Conservation (phyloP, 2,113 vertebrate species). For the Reinhardtius hippoglossoides region DNA sequence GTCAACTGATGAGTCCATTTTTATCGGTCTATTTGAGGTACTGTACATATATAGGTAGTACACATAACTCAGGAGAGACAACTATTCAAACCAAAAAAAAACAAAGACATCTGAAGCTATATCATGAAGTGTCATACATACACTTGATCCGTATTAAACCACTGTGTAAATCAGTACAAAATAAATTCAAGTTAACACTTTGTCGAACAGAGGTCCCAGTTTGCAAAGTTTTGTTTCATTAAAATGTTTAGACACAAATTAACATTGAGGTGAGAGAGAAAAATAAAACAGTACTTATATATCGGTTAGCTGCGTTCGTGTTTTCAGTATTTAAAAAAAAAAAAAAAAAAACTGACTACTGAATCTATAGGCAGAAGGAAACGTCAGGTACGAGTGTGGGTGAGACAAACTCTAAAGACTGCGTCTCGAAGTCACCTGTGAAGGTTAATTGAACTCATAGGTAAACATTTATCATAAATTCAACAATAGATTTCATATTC, state of each 20-base stretch:
- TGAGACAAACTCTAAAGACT: slow-evolving; percentile 7
- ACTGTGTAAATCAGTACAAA: slow-evolving; percentile 90
- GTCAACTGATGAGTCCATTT: slow-evolving; percentile 89
- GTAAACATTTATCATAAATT: neutral
- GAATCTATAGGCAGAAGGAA: slow-evolving; percentile 18
- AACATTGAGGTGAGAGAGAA: slow-evolving; percentile 78
- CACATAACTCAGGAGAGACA: slow-evolving; percentile 75
- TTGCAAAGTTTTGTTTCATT: slow-evolving; percentile 79
- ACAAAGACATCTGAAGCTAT: slow-evolving; percentile 76
- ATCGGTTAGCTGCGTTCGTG: slow-evolving; percentile 52
- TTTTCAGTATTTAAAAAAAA: slow-evolving; percentile 29
- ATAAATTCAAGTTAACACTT: slow-evolving; percentile 95
- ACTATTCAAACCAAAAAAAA: slow-evolving; percentile 54
- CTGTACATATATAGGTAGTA: slow-evolving; percentile 85
- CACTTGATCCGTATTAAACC: slow-evolving; percentile 86
- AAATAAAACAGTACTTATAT: neutral
- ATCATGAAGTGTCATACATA: slow-evolving; percentile 85
- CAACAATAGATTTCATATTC: too few species aligned
- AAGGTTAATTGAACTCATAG: neutral
- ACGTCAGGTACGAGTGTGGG: neutral
- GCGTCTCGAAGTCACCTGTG: neutral
- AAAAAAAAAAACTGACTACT: slow-evolving; percentile 6
- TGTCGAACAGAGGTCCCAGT: slow-evolving; percentile 83
- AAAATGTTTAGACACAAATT: slow-evolving; percentile 70
- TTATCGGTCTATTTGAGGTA: slow-evolving; percentile 90